Base-by-base conservation (phyloP, 1,140 invertebrate genomes). In the Drosophila varians region DNA sequence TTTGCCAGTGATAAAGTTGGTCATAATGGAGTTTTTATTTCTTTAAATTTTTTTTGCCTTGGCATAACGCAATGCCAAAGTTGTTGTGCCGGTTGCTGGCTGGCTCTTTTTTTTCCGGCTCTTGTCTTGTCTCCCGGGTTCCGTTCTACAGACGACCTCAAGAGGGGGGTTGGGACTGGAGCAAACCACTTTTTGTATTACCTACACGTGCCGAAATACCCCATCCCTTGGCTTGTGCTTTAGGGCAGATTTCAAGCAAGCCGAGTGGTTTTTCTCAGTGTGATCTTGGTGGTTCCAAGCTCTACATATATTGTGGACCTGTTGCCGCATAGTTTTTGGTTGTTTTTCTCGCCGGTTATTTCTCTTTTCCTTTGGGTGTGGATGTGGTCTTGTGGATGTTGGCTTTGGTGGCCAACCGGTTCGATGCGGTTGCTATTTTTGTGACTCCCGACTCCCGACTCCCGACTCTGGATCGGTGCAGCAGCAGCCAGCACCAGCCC, bases 91-190 rank as follows among this genome's bases (percentile, higher is more conserved):
- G 71, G 71, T 62, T 73, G 65, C 53, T 65, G 36, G n/a, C 14
- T 16, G 14, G 18, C 25, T 40, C 23, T 52, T 9, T 8, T 16
- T 38, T 68, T 4, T 18, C 61, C 18, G 19, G n/a, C 48, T 65
- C 48, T 36, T 25, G n/a, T 80, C 38, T 58, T 54, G 64, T 56
- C 52, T 60, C 54, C 45, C 52, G 75, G 62, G 72, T 84, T 84
- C 80, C 80, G 80, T 84, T 84, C 82, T 80, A 86, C 80, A 84
- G 80, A 84, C 80, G 80, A 84, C 80, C 80, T 84, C 86, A 80
- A 84, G 76, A 56, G 76, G 80, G 72, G 28, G 28, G 28, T 28
- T 28, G 72, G 73, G 80, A 86, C 80, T 84, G 79, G 79, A 79
- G 80, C 79, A 84, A 84, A 86, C 76, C 42, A 65, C 69, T 76